These are phyloP conservation scores for Hypomecis atomaria DNA, from an alignment of 2,888 invertebrate species.

Conservation along the genomic window DNA sequence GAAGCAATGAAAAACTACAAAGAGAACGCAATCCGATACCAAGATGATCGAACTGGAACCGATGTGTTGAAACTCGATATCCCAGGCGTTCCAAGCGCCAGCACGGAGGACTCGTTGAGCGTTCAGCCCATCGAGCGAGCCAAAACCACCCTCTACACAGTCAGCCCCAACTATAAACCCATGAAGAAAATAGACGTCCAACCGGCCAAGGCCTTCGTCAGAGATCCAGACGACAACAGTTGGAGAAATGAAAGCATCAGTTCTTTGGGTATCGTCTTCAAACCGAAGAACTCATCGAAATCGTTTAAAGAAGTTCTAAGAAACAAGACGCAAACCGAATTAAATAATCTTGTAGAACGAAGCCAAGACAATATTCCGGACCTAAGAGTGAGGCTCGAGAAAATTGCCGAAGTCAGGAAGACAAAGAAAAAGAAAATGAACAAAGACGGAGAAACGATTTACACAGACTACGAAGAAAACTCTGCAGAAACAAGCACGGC, in stretches of 20 bases:
- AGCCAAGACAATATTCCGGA: slow-evolving; percentile 65
- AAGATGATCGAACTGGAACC: slow-evolving; percentile 34
- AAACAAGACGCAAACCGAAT: slow-evolving; percentile 74
- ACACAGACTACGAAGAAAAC: slow-evolving; percentile 70
- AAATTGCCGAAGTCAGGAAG: slow-evolving; percentile 73
- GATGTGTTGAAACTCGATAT: slow-evolving; percentile 21
- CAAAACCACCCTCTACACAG: slow-evolving; percentile 57
- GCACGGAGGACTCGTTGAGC: slow-evolving; percentile 53
- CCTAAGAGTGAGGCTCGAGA: slow-evolving; percentile 70
- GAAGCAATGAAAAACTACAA: slow-evolving; percentile 57
- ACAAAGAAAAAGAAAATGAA: slow-evolving; percentile 70
- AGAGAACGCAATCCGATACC: slow-evolving; percentile 51
- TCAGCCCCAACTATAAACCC: slow-evolving; percentile 71
- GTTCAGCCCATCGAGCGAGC: slow-evolving; percentile 64
- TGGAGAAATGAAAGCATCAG: slow-evolving; percentile 81
- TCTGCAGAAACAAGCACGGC: slow-evolving; percentile 54
- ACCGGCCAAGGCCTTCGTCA: slow-evolving; percentile 64
- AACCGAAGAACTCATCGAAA: slow-evolving; percentile 76
- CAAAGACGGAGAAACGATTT: slow-evolving; percentile 64
- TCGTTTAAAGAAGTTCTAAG: slow-evolving; percentile 76
- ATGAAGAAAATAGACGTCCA: slow-evolving; percentile 75
- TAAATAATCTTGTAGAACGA: slow-evolving; percentile 60
- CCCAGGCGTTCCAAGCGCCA: neutral
- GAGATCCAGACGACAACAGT: slow-evolving; percentile 78
- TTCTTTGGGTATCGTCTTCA: slow-evolving; percentile 78